These are phyloP conservation scores for Cyphomyrus plagiostoma DNA, from an alignment of 2,113 vertebrate species.

Conservation along the genomic window DNA sequence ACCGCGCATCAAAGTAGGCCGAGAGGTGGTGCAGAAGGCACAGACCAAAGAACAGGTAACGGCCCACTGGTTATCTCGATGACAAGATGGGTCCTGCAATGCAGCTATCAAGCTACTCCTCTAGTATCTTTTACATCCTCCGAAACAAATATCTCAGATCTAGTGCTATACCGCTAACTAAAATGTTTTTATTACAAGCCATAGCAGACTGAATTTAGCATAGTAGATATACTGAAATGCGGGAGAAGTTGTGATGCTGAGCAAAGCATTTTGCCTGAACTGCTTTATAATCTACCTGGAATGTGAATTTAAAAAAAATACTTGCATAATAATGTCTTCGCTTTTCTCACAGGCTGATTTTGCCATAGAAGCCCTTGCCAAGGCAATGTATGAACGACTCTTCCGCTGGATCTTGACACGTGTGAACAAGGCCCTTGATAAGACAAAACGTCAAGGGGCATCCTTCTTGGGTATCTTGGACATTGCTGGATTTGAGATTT, in stretches of 20 bases:
- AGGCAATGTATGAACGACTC: conserved; percentile 77
- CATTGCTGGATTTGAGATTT: conserved; percentile 86
- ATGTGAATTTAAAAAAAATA: not conserved
- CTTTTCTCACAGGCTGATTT: conserved; percentile 75
- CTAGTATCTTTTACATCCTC: not conserved
- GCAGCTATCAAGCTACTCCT: not conserved
- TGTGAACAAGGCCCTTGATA: conserved; percentile 79
- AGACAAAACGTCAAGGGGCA: conserved; percentile 80
- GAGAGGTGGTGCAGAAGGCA: conserved; percentile 82
- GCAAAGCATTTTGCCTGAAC: not conserved
- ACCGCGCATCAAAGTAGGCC: conserved; percentile 82
- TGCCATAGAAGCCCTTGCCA: conserved; percentile 76
- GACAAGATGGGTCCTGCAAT: not conserved
- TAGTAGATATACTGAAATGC: not conserved
- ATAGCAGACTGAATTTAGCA: not conserved
- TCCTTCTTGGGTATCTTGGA: conserved; percentile 85
- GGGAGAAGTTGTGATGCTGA: not conserved
- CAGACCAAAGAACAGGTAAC: conserved; percentile 87
- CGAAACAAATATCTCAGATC: not conserved
- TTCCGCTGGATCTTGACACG: conserved; percentile 78
- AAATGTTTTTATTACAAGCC: not conserved
- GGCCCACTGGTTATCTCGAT: not conserved
- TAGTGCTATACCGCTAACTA: not conserved
- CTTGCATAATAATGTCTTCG: not conserved
- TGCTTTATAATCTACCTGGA: not conserved